Evolutionary conservation across 1,140 invertebrate genomes (phyloP), one percentile per base, ranked within the genome.

Genomic region (Wasmannia auropunctata): DNA sequence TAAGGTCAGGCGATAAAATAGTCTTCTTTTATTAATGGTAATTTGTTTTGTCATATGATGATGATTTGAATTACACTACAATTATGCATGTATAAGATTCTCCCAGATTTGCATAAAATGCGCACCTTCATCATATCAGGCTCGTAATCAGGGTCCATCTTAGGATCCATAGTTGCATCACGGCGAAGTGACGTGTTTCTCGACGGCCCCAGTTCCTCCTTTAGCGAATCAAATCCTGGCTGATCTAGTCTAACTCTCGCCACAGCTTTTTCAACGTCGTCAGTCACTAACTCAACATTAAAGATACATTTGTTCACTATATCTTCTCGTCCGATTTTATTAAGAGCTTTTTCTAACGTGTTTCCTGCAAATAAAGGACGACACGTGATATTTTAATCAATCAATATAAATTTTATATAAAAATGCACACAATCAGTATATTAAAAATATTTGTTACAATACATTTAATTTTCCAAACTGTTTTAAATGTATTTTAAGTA

Each of bases 231-330:
- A 94, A 97, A 98, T 86, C 97, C 97, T 92, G 97, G 97, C 91
- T 97, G 97, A 94, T 97, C 97, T 70, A 98, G 95, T 89, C 97
- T 96, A 51, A 97, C 96, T 93, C 97, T 97, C 6, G 97, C 97
- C 25, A 98, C 96, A 37, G 97, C 97, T 94, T 96, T 96, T 92
- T 98, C 98, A 67, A 97, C 96, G 90, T 97, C 97, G 92, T 98
- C 98, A 1, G 97, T 97, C 0, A 98, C 97, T 40, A 97, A 93
- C 92, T 98, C 97, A 19, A 98, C 96, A 91, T 98, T 98, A 90
- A 98, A 98, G 91, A 98, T 98, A 94, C 98, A 99, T 87, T 98
- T 97, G 77, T 97, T 97, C 87, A 99, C 98, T 60, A 99, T 99
- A 93, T 99, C 98, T 90, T 99, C 98, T 75, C 98, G 96, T 67